Base-by-base conservation (phyloP, 1,140 invertebrate species). In the Camponotus pennsylvanicus region DNA sequence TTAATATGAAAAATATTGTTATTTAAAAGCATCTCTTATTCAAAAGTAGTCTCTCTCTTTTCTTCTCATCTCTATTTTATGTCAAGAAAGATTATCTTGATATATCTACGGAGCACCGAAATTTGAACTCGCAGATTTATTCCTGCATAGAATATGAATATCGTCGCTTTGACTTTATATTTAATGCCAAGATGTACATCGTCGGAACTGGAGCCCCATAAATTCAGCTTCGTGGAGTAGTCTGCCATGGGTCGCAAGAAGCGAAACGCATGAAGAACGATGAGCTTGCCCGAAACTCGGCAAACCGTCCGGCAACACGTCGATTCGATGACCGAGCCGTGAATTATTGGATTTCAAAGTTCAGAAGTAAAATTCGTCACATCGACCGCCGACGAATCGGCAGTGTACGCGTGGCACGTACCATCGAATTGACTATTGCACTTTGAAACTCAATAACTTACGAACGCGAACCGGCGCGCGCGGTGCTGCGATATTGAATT, bases 271-370 rank as follows among this genome's bases (percentile, higher is more conserved):
- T 64, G 61, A 78, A 77, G 67, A 79, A 45, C 86, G 34, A 70
- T 66, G 52, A 70, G 42, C 67, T 71, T 27, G 64, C 37, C 78
- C 32, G 40, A 88, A 70, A 76, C 67, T 37, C 42, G 78, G 55
- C 66, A 82, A 69, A 70, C 64, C 64, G 77, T 82, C 55, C 77
- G 55, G 78, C 83, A 86, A 86, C 78, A 82, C 85, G 66, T 86
- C 71, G 70, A 87, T 86, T 32, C 66, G 61, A 57, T 76, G 61
- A 82, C 85, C 69, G 49, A 61, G 61, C 32, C 55, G 82, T 67
- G 86, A 75, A 57, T 88, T 89, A 89, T 88, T 73, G 71, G 82
- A 87, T 88, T 85, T 85, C 82, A 73, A 89, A 88, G 86, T 89
- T 88, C 69, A 49, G 59, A 66, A 87, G 86, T 64, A 89, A 89